Evolutionary conservation across 2,888 invertebrate species (phyloP), one percentile per base, ranked within the genome.

Genomic region (Anticlea derivata): DNA sequence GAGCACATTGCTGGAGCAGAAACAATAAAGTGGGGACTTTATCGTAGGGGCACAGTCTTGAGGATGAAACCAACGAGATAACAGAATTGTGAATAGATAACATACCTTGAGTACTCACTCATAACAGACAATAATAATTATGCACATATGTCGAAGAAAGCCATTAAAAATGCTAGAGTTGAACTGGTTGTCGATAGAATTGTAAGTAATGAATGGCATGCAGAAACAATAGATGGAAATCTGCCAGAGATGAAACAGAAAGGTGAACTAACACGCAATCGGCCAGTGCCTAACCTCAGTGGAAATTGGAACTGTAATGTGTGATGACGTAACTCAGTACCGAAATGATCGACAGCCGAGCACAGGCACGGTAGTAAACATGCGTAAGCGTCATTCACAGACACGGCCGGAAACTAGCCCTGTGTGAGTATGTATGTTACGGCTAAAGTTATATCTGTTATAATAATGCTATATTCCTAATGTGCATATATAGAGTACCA

Each of bases 301-400:
- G 60, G 64, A 65, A 66, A 71, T 68, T 65, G 63, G 63, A 63
- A 64, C 65, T 65, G 69, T 75, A 71, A 68, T 66, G 66, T 72
- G 65, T 58, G 67, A 63, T 86, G 86, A 87, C 85, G 86, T 80
- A 78, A 83, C 66, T 61, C 59, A 63, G 70, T 60, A 65, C 78
- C 74, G 67, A 78, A 81, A 75, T 81, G 84, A 83, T 84, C 81
- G 85, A 83, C 85, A 80, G 75, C 63, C 69, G 61, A 58, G 69
- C 69, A 58, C 61, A 59, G 57, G 65, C 64, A 61, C 72, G 69
- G 80, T 85, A 86, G 86, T 86, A 87, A 85, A 85, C 84, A 83
- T 75, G 80, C 80, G 86, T 85, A 83, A 77, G 74, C 81, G 84
- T 84, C 87, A 83, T 83, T 86, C 85, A 82, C 78, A 73, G 78